Evolutionary conservation across 2,797 vertebrate genomes (phyloP), one percentile per base, ranked within the genome.

Genomic region (Chaunax sp.): DNA sequence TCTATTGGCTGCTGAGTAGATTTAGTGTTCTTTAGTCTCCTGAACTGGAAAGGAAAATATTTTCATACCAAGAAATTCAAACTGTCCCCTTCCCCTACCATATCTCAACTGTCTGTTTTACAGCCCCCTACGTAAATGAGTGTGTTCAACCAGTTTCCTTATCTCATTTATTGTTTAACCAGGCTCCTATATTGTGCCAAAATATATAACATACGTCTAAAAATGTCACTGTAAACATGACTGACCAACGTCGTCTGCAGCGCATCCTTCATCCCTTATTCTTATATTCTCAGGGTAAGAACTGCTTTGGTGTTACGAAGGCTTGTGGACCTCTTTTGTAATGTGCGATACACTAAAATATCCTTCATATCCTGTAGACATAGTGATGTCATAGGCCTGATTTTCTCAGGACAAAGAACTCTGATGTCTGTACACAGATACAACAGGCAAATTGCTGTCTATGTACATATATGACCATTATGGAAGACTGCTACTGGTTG

Each of bases 81-180:
- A 59, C 50, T 6, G 7, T 15, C 13, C 57, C 20, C 63, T 77
- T 78, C 64, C 64, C 22, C 25, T 30, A 16, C 62, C 50, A 43
- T 76, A 76, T 87, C 75, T 79, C 49, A 55, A 45, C 19, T 51
- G 41, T 64, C 60, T 33, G 22, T 70, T 69, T 59, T 52, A 77
- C 49, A 72, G 66, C 46, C 68, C 62, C 61, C 72, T 69, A 74
- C 14, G 26, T 68, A 66, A 70, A 69, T 25, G 19, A 33, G 30
- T 69, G 40, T 40, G 68, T 65, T 67, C 49, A 53, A 66, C 50
- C 43, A 18, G 50, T 47, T 75, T 49, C 56, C 72, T 89, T 91
- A 91, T 90, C 89, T 57, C 3, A 13, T 57, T 60, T 68, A 81
- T 37, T 90, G 81, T 90, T 92, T 86, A 80, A 41, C 62, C 90